Percentiles rank a stretch among this genome's conserved stretches.
phyloP scores from a whole-genome alignment of 2,888 invertebrate genomes.

The Harpalus rufipes region DNA sequence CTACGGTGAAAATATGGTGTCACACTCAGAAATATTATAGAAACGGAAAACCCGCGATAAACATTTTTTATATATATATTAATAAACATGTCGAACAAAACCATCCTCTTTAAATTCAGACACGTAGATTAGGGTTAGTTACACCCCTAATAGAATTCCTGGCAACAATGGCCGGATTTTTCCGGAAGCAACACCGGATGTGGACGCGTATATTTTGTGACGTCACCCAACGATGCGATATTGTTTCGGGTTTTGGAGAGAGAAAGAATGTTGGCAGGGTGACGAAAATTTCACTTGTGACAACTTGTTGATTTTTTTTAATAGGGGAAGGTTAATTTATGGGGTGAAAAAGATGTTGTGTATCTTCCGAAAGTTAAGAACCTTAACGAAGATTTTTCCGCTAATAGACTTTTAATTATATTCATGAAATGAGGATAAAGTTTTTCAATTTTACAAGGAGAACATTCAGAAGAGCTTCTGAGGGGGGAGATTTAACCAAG shows the following conservation, averaged over 20 bases:
- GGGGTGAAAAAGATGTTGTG: not conserved
- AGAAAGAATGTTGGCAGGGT: not conserved
- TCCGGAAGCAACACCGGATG: not conserved
- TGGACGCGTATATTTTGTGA: conserved; percentile 34
- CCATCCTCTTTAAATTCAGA: conserved; percentile 11
- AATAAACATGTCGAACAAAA: not conserved
- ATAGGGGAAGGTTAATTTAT: conserved; percentile 6
- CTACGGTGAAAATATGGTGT: too few relatives aligned
- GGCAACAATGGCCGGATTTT: conserved; percentile 34
- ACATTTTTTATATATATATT: too few relatives aligned
- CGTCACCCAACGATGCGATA: conserved; percentile 25
- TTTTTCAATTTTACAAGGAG: not conserved
- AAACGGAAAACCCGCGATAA: too few relatives aligned
- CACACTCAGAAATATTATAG: too few relatives aligned
- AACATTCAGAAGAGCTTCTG: not conserved
- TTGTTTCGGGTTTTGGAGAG: conserved; percentile 33
- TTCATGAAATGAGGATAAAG: not conserved
- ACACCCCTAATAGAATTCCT: conserved; percentile 49
- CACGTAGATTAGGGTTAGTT: conserved; percentile 52
- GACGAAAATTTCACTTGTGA: conserved; percentile 13
- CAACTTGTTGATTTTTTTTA: conserved; percentile 59
- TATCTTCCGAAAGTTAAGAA: not conserved
- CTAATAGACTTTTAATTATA: conserved; percentile 2
- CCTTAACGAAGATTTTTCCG: not conserved
- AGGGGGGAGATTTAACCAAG: not conserved